These are phyloP conservation scores for Ceyx cyanopectus DNA, from an alignment of 2,113 vertebrate species.

Conservation along the genomic window DNA sequence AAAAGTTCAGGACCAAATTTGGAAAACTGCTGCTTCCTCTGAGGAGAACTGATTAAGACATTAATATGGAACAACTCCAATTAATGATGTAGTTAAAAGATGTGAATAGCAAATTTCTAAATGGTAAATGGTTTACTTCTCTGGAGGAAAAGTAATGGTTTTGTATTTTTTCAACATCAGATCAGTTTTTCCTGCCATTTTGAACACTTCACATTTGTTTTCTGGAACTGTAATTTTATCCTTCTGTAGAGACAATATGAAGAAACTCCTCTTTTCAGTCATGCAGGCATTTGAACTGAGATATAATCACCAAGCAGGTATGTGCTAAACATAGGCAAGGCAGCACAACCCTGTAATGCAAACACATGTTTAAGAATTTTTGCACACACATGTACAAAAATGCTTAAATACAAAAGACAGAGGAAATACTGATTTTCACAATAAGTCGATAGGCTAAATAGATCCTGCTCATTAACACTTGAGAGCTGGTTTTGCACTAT, in stretches of 20 bases:
- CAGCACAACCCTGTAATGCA: background rate
- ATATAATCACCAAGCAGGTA: background rate
- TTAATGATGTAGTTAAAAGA: background rate
- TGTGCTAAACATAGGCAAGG: background rate
- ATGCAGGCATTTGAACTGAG: background rate
- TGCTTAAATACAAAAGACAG: background rate
- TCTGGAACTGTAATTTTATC: background rate
- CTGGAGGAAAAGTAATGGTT: background rate
- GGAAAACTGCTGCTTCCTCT: background rate
- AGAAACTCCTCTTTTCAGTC: background rate
- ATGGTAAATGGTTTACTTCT: background rate
- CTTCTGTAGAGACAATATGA: background rate
- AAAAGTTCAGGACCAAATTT: background rate
- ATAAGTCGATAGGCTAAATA: background rate
- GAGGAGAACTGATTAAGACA: background rate
- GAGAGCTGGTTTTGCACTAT: background rate
- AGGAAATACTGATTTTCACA: background rate
- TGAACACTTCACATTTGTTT: background rate
- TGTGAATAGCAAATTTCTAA: background rate
- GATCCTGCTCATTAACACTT: background rate
- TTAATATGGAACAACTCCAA: conserved; percentile 1
- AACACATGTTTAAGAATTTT: background rate
- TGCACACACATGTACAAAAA: background rate
- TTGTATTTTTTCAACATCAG: background rate
- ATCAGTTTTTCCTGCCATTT: background rate